Evolutionary conservation across 1,140 invertebrate species (phyloP).

Genomic region (Lineus longissimus): DNA sequence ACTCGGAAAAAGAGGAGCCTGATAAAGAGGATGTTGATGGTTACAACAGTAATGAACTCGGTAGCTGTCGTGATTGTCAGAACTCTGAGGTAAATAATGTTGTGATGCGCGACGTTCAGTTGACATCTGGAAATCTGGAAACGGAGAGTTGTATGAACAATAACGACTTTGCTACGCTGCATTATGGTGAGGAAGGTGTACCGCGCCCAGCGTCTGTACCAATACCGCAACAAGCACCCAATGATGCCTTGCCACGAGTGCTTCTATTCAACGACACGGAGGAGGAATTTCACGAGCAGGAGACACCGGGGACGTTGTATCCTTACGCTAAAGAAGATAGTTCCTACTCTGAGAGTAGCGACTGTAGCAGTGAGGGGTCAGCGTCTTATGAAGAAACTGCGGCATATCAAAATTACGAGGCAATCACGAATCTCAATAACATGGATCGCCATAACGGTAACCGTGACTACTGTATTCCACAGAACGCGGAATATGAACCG

Average conservation of each 20-base stretch:
- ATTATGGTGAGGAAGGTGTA: slow-evolving; percentile 3
- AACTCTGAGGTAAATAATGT: slow-evolving; percentile 47
- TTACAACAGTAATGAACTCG: slow-evolving; percentile 50
- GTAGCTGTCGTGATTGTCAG: slow-evolving; percentile 51
- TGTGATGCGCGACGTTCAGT: slow-evolving; percentile 45
- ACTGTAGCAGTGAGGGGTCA: slow-evolving; percentile 39
- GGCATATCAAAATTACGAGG: slow-evolving; percentile 18
- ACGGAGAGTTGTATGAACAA: background rate
- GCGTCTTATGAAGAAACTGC: slow-evolving; percentile 1
- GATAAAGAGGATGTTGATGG: slow-evolving; percentile 18
- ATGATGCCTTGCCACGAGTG: slow-evolving; percentile 33
- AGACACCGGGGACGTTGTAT: slow-evolving; percentile 65
- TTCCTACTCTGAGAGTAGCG: slow-evolving; percentile 61
- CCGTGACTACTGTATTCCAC: background rate
- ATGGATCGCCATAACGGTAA: background rate
- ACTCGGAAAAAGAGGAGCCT: slow-evolving; percentile 14
- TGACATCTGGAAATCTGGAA: slow-evolving; percentile 1
- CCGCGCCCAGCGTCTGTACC: slow-evolving; percentile 23
- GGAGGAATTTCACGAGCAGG: slow-evolving; percentile 58
- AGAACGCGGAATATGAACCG: background rate
- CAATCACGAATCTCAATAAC: background rate
- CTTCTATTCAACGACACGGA: slow-evolving; percentile 44
- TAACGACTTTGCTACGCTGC: background rate
- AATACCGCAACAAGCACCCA: slow-evolving; percentile 25
- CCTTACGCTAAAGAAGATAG: slow-evolving; percentile 60